Evolutionary conservation across 2,113 vertebrate genomes (phyloP).

Genomic region (Bettongia penicillata): DNA sequence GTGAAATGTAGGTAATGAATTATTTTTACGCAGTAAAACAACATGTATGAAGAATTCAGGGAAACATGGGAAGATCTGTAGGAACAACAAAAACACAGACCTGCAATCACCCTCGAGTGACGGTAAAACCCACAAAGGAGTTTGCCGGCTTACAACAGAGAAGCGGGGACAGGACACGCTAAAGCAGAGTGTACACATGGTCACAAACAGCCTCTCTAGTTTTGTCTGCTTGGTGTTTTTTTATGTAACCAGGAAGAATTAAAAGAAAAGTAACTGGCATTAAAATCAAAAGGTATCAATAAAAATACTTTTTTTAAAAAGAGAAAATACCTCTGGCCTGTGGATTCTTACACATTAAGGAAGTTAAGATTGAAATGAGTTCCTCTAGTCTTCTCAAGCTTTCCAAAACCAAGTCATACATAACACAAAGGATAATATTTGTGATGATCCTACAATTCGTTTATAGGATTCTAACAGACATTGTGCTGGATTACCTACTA

Average conservation of each 20-base stretch:
- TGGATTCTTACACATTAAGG: not conserved
- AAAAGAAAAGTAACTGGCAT: not conserved
- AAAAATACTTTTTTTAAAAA: not conserved
- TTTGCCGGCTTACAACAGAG: not conserved
- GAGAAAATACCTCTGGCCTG: not conserved
- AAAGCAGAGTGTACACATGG: not conserved
- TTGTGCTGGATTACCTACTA: not conserved
- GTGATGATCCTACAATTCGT: not conserved
- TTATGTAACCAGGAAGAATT: not conserved
- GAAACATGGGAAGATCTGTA: not conserved
- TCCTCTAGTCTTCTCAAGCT: not conserved
- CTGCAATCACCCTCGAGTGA: not conserved
- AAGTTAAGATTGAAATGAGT: not conserved
- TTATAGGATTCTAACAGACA: not conserved
- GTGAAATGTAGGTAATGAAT: not conserved
- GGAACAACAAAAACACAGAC: not conserved
- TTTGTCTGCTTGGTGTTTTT: not conserved
- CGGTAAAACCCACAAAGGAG: not conserved
- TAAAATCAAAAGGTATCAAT: not conserved
- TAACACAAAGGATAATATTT: not conserved
- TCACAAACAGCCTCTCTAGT: not conserved
- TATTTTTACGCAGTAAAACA: not conserved
- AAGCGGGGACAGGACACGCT: not conserved
- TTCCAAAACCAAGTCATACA: not conserved
- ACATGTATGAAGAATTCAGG: not conserved